These are phyloP conservation scores for Vannuccia rotundouncinata DNA, from an alignment of 2,888 invertebrate genomes.

Conservation along the genomic window DNA sequence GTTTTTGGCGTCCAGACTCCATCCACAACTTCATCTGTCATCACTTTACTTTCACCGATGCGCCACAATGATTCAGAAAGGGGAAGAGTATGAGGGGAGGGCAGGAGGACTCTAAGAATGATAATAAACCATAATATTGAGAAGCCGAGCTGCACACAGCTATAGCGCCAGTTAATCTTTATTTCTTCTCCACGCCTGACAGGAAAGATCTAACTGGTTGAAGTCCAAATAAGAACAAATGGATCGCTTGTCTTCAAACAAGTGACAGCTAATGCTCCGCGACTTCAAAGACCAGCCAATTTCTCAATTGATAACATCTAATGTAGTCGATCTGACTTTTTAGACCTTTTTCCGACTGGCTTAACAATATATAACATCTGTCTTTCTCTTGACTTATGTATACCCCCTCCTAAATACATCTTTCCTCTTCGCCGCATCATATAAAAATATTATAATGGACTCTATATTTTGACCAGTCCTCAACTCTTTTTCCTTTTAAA, in stretches of 20 bases:
- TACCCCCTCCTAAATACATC: background rate
- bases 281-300: background rate
- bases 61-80: background rate
- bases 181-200: background rate
- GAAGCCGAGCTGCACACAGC: background rate
- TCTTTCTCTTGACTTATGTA: background rate
- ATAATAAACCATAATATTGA: background rate
- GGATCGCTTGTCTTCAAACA: constrained; percentile 20
- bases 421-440: background rate
- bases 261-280: constrained; percentile 14
- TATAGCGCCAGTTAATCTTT: constrained; percentile 10
- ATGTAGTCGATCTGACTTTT: constrained; percentile 16
- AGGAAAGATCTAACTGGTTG: constrained; percentile 15
- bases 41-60: background rate
- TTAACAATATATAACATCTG: background rate
- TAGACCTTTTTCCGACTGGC: constrained; percentile 6
- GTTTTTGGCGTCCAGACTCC: background rate
- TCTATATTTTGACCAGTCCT: background rate
- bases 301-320: background rate
- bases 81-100: too few relatives aligned
- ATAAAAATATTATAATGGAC: background rate
- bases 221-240: constrained; percentile 8
- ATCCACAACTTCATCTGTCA: constrained; percentile 20
- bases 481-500: background rate
- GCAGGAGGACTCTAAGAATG: background rate